Percentiles rank a stretch among this genome's conserved stretches.
Evolutionary conservation across 2,888 invertebrate species (phyloP).

Genomic region (Noctua fimbriata): DNA sequence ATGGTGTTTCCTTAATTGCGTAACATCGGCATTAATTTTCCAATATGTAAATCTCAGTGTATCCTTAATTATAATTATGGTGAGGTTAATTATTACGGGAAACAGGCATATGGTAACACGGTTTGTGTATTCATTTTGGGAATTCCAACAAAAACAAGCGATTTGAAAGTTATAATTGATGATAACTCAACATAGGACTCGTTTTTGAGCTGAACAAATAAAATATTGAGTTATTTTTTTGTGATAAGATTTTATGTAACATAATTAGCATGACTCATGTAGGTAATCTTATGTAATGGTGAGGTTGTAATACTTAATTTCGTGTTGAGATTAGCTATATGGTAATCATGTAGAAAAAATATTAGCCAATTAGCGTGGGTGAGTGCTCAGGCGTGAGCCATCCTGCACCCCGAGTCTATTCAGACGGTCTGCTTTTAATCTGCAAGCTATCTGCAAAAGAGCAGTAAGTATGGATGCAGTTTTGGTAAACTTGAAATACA

Average conservation of each 20-base stretch:
- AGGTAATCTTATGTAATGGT: conserved; percentile 17
- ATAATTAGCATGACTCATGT: conserved; percentile 28
- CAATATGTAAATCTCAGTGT: conserved; percentile 58
- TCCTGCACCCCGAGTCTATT: neutral
- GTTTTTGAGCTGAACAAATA: neutral
- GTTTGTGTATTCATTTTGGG: conserved; percentile 7
- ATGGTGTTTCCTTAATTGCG: conserved; percentile 72
- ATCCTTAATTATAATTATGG: conserved; percentile 51
- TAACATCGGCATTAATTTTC: conserved; percentile 64
- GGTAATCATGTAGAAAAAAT: neutral
- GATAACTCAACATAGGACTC: neutral
- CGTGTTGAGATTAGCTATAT: neutral
- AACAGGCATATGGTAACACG: conserved; percentile 9
- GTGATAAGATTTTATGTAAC: conserved; percentile 24
- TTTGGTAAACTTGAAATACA: neutral
- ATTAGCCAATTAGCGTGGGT: neutral
- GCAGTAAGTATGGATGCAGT: neutral
- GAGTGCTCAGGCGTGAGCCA: neutral
- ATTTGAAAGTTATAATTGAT: conserved; percentile 3
- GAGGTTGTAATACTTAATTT: neutral
- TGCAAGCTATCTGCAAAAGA: conserved; percentile 1
- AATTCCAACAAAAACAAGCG: neutral
- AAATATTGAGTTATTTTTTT: neutral
- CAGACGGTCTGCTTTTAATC: neutral
- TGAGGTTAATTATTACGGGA: conserved; percentile 19